phyloP scores from a whole-genome alignment of 2,888 invertebrate species.

The Polymixis lichenea region DNA sequence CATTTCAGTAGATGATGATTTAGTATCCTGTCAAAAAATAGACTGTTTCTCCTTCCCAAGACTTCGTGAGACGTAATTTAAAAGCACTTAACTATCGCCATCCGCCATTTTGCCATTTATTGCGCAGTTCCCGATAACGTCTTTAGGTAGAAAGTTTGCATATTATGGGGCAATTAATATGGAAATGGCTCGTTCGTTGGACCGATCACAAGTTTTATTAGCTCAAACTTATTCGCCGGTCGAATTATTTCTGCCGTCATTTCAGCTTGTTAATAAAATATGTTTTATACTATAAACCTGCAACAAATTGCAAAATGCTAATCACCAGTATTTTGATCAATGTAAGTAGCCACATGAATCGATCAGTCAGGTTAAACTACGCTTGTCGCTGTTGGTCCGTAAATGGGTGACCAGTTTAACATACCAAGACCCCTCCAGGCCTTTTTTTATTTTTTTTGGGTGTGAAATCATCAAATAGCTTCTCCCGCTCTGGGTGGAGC shows the following conservation, averaged over 20 bases:
- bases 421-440: no score
- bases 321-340: not conserved
- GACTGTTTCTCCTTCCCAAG: not conserved
- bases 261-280: no score
- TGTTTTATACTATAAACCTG: slow-evolving; percentile 4
- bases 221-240: slow-evolving; percentile 51
- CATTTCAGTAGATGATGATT: slow-evolving; percentile 1
- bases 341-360: no score
- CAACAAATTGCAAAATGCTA: no score
- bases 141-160: slow-evolving; percentile 58
- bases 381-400: no score
- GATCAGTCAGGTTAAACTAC: no score
- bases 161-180: slow-evolving; percentile 65
- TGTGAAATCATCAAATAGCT: no score
- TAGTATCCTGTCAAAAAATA: not conserved
- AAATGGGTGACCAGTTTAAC: no score
- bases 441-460: no score
- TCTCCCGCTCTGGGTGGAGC: no score
- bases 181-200: slow-evolving; percentile 56
- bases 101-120: slow-evolving; percentile 49
- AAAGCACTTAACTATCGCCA: slow-evolving; percentile 51
- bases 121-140: slow-evolving; percentile 50
- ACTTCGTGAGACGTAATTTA: slow-evolving; percentile 27
- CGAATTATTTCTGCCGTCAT: slow-evolving; percentile 38
- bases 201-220: slow-evolving; percentile 60